Percentiles rank a stretch among this genome's conserved stretches.
Evolutionary conservation across 2,888 invertebrate genomes (phyloP).

Genomic region (Lymantria monacha): DNA sequence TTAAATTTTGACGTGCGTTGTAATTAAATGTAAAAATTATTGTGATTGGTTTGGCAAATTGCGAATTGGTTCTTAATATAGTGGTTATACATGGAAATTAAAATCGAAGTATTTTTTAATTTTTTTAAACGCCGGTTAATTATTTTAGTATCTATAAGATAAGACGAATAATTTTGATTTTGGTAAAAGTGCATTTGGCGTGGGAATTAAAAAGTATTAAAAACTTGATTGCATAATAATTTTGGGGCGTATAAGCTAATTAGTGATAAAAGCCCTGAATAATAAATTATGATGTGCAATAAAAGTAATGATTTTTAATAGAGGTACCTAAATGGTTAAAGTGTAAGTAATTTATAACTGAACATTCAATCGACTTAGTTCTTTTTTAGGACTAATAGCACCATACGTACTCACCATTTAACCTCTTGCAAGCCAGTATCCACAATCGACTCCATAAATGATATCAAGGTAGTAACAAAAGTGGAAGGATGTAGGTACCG

Average conservation of each 20-base stretch:
- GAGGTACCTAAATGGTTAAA: too few species aligned
- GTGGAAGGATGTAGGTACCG: too few species aligned
- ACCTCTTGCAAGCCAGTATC: too few species aligned
- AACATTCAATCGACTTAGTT: too few species aligned
- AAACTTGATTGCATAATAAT: not conserved
- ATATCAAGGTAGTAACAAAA: too few species aligned
- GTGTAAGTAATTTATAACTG: too few species aligned
- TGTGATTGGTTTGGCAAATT: conserved; percentile 79
- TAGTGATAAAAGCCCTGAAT: too few species aligned
- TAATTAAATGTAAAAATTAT: conserved; percentile 78
- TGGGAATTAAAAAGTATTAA: conserved; percentile 10
- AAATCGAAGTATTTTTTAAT: conserved; percentile 17
- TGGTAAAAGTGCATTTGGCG: conserved; percentile 13
- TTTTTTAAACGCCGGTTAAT: conserved; percentile 14
- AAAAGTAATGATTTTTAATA: too few species aligned
- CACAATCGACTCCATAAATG: too few species aligned
- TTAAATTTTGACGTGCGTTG: conserved; percentile 47
- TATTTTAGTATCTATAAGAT: conserved; percentile 11
- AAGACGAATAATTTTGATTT: conserved; percentile 22
- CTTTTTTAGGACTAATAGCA: too few species aligned
- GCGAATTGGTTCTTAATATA: conserved; percentile 63
- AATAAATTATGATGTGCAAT: too few species aligned
- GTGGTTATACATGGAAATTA: conserved; percentile 27
- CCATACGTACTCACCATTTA: too few species aligned
- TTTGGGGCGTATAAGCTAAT: not conserved